phyloP scores from a whole-genome alignment of 1,140 invertebrate genomes.

The Drosophila lini region DNA sequence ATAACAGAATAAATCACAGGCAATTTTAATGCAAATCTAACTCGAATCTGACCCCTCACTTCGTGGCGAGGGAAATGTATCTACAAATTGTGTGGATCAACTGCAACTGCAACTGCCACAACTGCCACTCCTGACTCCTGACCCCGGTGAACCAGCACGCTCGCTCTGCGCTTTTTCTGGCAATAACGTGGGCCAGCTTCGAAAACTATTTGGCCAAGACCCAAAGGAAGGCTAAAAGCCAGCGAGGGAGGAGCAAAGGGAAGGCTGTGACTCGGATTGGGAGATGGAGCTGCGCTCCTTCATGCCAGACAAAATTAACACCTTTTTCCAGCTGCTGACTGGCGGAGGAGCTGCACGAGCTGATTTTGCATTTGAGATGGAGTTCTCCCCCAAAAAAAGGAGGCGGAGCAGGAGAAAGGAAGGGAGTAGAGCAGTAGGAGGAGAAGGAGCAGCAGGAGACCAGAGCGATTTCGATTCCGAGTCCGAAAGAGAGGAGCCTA shows the following conservation, averaged over 20 bases:
- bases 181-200: conserved; percentile 64
- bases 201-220: conserved; percentile 65
- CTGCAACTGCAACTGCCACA: conserved; percentile 39
- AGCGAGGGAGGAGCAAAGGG: conserved; percentile 11
- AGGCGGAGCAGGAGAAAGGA: conserved; percentile 10
- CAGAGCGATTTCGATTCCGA: conserved; percentile 49
- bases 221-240: background rate
- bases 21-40: conserved; percentile 66
- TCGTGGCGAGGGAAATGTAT: conserved; percentile 69
- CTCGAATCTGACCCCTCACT: conserved; percentile 41
- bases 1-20: conserved; percentile 40
- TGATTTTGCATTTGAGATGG: conserved; percentile 80
- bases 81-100: conserved; percentile 71
- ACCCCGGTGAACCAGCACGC: conserved; percentile 77
- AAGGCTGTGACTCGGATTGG: conserved; percentile 19
- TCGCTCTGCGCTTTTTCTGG: conserved; percentile 63
- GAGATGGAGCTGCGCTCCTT: conserved; percentile 25
- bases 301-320: conserved; percentile 74
- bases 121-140: conserved; percentile 26
- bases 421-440: background rate
- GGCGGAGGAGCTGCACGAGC: conserved; percentile 62
- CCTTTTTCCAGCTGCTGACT: conserved; percentile 68
- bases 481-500: conserved; percentile 60
- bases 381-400: conserved; percentile 13
- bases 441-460: background rate